Conservation (phyloP, 2,888 invertebrate species). For the Rhingia rostrata region DNA sequence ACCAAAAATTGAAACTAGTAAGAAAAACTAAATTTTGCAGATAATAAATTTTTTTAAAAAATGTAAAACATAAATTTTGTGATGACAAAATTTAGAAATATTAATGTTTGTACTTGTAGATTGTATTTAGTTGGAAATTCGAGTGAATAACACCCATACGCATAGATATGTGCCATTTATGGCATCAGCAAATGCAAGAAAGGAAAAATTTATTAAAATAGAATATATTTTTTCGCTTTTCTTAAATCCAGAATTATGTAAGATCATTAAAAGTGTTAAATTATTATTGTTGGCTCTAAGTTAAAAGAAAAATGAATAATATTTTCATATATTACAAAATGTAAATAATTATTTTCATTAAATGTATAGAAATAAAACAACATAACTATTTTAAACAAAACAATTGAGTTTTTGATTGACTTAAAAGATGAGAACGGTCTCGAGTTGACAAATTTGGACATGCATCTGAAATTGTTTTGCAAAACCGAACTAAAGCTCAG, state of each 20-base stretch:
- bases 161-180: slow-evolving; percentile 66
- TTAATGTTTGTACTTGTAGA: slow-evolving; percentile 18
- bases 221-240: slow-evolving; percentile 16
- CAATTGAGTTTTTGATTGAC: neutral
- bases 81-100: slow-evolving; percentile 12
- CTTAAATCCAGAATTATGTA: slow-evolving; percentile 28
- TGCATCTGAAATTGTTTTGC: too few relatives aligned
- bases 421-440: too few relatives aligned
- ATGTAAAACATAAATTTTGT: neutral
- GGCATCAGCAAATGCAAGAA: slow-evolving; percentile 47
- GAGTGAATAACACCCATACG: slow-evolving; percentile 31
- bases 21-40: slow-evolving; percentile 8
- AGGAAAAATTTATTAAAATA: slow-evolving; percentile 7
- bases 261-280: slow-evolving; percentile 40
- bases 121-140: slow-evolving; percentile 20
- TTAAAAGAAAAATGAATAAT: slow-evolving; percentile 14
- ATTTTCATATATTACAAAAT: slow-evolving; percentile 36
- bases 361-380: slow-evolving; percentile 64
- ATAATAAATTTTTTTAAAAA: neutral
- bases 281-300: slow-evolving; percentile 59
- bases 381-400: slow-evolving; percentile 54
- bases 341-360: slow-evolving; percentile 71
- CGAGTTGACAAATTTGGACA: too few relatives aligned
- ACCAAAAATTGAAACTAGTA: slow-evolving; percentile 38
- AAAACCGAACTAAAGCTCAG: too few relatives aligned